Evolutionary conservation across 2,797 vertebrate genomes (phyloP), one percentile per base, ranked within the genome.

Genomic region (Octomys mimax): DNA sequence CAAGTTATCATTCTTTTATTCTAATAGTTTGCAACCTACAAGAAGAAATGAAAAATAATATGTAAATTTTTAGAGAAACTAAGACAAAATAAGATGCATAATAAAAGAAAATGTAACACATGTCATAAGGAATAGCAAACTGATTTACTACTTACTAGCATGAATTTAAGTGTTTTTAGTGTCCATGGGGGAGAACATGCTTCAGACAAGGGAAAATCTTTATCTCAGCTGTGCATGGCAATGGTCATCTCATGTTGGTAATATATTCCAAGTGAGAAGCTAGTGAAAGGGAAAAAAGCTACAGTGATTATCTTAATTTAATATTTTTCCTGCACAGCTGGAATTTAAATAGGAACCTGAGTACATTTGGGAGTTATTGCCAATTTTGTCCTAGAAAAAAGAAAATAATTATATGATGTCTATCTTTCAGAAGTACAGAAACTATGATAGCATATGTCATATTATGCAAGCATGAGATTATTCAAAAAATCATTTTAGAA

Each of bases 301-400:
- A 31, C 4, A 91, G 36, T 64, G 24, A 89, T 46, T 62, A 1
- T 70, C 71, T 77, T 89, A 28, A 21, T 31, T 79, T 75, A 87
- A 39, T 75, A 81, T 61, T 7, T 92, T 85, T 57, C 61, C 77
- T 80, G 46, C 19, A n/a, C 80, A 87, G 18, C 33, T 71, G 33
- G 9, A 95, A 95, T 42, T 61, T 92, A 87, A 87, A 92, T 31
- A 79, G 13, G 28, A 87, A 61, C 52, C 28, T 49, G 26, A 84
- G 5, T 64, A 82, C 31, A 73, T 80, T 79, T 92, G 2, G n/a
- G 9, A 66, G 16, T 42, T 70, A 78, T 14, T 83, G 49, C 5
- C 31, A 93, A 66, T 94, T 87, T 94, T 75, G 64, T 22, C 36
- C 1, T 14, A 87, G 33, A 93, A 93, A 91, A 68, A 6, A 85